Evolutionary conservation across 2,888 invertebrate species (phyloP), one percentile per base, ranked within the genome.

Genomic region (Cetonia aurata): DNA sequence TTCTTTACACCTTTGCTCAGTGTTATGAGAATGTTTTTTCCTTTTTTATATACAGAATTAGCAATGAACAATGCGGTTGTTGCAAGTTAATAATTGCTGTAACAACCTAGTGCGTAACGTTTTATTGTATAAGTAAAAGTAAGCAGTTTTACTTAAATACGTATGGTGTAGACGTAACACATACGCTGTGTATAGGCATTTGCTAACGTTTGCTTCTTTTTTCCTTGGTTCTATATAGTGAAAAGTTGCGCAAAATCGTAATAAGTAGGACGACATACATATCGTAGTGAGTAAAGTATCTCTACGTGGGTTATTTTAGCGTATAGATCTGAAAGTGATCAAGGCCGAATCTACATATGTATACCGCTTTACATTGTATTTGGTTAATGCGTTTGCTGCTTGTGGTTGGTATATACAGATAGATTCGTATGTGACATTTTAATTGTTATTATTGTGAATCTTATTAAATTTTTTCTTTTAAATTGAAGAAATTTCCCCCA

Each of bases 241-340:
- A 50, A 65, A 19, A 17, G 31, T 65, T 65, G 15, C 62, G 62
- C 41, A 65, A 65, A 37, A 37, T 25, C 31, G 37, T 52, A 52
- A 6, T 50, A 65, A 65, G 62, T 65, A 65, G 62, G 62, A 52
- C 62, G 62, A 65, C 62, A 65, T 65, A 65, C 37, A 37, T 37
- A 37, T 37, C 9, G 37, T 37, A 9, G 37, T 10, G 10, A 37
- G 8, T 10, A 37, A 37, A 37, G 8, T 37, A 37, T 37, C 37
- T 37, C 37, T 37, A 37, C 37, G 37, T 37, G 37, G 62, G 50
- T 50, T 50, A 50, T 52, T 65, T 65, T 65, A 65, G 37, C 62
- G 13, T 17, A 50, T 65, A 65, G 62, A 65, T 65, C 62, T 50
- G 62, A 65, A 65, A 65, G 62, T 65, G 62, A 65, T 65, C 62